Evolutionary conservation across 2,888 invertebrate species (phyloP).

Genomic region (Rhingia rostrata): DNA sequence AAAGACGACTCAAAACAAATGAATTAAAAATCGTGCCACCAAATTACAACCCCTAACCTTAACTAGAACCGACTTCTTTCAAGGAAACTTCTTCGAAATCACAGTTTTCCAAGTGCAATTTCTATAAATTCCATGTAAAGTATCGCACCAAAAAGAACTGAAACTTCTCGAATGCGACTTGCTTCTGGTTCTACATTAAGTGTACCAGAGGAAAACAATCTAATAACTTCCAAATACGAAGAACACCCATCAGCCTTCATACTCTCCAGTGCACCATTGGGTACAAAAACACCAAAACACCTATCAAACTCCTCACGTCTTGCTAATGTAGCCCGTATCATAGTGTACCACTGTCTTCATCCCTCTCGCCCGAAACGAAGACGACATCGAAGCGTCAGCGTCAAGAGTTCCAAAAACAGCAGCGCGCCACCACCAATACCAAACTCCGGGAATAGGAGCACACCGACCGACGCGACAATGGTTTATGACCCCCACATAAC

Average conservation of each 20-base stretch:
- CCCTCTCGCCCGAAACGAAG: constrained; percentile 8
- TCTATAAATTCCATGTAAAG: constrained; percentile 23
- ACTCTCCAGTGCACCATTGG: constrained; percentile 26
- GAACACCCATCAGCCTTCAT: not conserved
- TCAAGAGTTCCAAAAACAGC: constrained; percentile 33
- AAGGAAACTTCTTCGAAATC: constrained; percentile 1
- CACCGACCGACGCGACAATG: constrained; percentile 65
- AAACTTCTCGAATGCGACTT: constrained; percentile 1
- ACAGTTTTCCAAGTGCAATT: constrained; percentile 25
- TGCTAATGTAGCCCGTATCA: constrained; percentile 9
- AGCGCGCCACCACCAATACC: not conserved
- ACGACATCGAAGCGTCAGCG: constrained; percentile 48
- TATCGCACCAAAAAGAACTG: not conserved
- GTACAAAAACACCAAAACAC: constrained; percentile 28
- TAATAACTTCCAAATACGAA: constrained; percentile 40
- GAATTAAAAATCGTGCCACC: no score
- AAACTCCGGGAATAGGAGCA: constrained; percentile 27
- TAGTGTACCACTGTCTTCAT: not conserved
- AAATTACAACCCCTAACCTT: no score
- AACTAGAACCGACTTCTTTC: not conserved
- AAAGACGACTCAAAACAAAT: no score
- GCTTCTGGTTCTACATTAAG: constrained; percentile 39
- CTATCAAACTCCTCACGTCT: constrained; percentile 49
- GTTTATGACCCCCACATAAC: constrained; percentile 75
- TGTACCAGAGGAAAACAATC: constrained; percentile 46